phyloP scores from a whole-genome alignment of 2,888 invertebrate species.

The Leptopterna dolabrata region DNA sequence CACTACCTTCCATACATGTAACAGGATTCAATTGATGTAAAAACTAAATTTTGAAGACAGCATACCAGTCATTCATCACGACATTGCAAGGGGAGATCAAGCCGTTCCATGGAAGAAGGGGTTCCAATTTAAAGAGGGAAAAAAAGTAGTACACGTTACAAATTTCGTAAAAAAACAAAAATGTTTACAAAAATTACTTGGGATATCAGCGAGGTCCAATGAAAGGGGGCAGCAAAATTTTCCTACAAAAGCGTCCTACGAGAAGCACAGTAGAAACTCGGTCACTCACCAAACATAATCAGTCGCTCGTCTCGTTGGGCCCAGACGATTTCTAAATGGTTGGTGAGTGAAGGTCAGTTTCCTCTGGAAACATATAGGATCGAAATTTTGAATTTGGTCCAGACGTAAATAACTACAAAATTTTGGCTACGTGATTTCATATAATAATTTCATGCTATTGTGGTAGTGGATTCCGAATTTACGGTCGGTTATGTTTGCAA shows the following conservation, averaged over 20 bases:
- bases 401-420: background rate
- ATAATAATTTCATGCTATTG: background rate
- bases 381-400: slow-evolving; percentile 39
- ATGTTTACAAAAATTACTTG: background rate
- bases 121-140: background rate
- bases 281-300: slow-evolving; percentile 48
- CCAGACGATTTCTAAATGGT: slow-evolving; percentile 25
- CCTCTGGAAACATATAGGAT: slow-evolving; percentile 53
- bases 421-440: background rate
- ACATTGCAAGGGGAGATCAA: background rate
- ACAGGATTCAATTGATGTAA: background rate
- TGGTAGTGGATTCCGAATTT: background rate
- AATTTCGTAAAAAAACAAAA: background rate
- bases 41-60: background rate
- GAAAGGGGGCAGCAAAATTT: slow-evolving; percentile 8
- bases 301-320: slow-evolving; percentile 41
- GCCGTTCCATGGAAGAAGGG: slow-evolving; percentile 7
- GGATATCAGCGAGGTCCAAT: slow-evolving; percentile 21
- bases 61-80: slow-evolving; percentile 25
- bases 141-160: background rate
- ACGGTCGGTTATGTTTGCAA: too few relatives aligned
- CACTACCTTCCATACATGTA: background rate
- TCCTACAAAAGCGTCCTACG: slow-evolving; percentile 49
- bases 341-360: slow-evolving; percentile 49
- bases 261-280: slow-evolving; percentile 27